Percentiles rank a stretch among this genome's conserved stretches.
Evolutionary conservation across 2,888 invertebrate species (phyloP).

Genomic region (Slavum lentiscoides): DNA sequence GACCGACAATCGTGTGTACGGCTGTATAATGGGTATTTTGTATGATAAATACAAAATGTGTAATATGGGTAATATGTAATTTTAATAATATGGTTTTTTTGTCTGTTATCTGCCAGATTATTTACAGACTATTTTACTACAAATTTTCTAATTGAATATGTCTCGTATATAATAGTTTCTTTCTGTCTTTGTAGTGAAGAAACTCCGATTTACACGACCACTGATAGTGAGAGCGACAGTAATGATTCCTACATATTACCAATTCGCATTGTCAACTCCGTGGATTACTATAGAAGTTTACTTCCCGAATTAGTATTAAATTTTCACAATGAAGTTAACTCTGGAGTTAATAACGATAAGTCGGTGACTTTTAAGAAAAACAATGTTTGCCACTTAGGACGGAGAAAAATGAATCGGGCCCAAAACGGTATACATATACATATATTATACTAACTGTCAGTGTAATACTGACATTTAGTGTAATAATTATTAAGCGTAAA

Average conservation of each 20-base stretch:
- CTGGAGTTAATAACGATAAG: background rate
- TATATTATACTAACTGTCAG: background rate
- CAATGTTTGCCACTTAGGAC: constrained; percentile 44
- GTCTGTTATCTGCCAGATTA: too few species aligned
- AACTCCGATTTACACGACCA: background rate
- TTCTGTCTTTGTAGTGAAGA: background rate
- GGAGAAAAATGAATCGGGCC: constrained; percentile 51
- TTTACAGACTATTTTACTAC: too few species aligned
- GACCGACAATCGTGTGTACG: too few species aligned
- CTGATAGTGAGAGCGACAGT: too few species aligned
- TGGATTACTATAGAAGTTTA: background rate
- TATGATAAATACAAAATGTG: too few species aligned
- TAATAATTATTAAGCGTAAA: constrained; percentile 1
- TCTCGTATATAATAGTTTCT: too few species aligned
- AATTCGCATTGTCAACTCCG: background rate
- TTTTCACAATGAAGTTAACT: background rate
- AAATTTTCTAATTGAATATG: too few species aligned
- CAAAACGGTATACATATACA: constrained; percentile 41
- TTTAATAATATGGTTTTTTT: too few species aligned
- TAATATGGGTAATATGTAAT: too few species aligned
- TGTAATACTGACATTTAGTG: too few species aligned
- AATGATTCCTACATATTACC: background rate
- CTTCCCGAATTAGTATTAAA: background rate
- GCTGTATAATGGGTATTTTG: too few species aligned
- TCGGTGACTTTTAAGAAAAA: constrained; percentile 16